Evolutionary conservation across 2,113 vertebrate genomes (phyloP).

Genomic region (Hystrix brachyura): DNA sequence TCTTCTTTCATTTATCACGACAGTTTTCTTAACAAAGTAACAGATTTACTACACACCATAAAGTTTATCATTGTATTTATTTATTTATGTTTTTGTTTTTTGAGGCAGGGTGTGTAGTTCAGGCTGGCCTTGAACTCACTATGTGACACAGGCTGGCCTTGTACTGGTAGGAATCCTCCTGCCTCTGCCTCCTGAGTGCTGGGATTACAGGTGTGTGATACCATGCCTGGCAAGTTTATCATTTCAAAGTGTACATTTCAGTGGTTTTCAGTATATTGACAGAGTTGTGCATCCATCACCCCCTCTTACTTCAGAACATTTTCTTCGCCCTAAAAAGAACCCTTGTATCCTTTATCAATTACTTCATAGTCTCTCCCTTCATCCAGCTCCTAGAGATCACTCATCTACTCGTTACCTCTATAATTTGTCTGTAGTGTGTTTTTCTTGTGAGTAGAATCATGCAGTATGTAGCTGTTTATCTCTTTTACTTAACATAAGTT

Average conservation of each 20-base stretch:
- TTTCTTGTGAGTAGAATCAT: background rate
- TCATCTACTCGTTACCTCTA: background rate
- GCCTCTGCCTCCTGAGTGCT: too few species aligned
- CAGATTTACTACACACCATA: background rate
- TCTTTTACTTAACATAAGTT: background rate
- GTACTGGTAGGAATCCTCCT: too few species aligned
- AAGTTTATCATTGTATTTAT: background rate
- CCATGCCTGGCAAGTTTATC: background rate
- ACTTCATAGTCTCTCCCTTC: background rate
- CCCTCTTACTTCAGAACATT: background rate
- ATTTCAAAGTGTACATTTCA: background rate
- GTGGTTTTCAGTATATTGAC: background rate
- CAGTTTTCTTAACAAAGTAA: background rate
- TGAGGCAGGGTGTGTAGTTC: too few species aligned
- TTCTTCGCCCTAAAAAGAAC: background rate
- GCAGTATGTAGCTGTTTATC: background rate
- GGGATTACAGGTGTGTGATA: too few species aligned
- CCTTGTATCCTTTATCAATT: background rate
- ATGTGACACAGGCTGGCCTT: too few species aligned
- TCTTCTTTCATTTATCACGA: constrained; percentile 14
- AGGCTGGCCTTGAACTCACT: too few species aligned
- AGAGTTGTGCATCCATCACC: background rate
- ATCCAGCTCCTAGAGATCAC: background rate
- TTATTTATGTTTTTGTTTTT: too few species aligned
- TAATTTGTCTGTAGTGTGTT: background rate